phyloP scores from a whole-genome alignment of 2,797 vertebrate species.

The Sylvia borin region DNA sequence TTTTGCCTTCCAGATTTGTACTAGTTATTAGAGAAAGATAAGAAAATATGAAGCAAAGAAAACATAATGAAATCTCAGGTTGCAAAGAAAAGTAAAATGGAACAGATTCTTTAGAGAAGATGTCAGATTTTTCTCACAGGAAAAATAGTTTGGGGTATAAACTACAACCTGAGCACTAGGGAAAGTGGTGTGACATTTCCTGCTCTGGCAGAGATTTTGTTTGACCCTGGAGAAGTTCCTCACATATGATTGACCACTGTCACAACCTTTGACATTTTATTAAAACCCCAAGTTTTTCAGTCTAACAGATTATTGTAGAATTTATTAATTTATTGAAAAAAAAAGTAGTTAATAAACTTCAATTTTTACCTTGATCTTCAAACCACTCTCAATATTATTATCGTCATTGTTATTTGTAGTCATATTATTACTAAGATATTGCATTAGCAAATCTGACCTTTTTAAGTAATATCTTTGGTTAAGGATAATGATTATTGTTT shows the following conservation, averaged over 20 bases:
- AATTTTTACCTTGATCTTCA: neutral
- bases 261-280: neutral
- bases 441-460: neutral
- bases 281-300: neutral
- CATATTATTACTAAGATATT: neutral
- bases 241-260: neutral
- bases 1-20: slow-evolving; percentile 24
- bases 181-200: neutral
- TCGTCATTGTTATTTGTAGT: neutral
- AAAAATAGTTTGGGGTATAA: slow-evolving; percentile 13
- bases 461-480: neutral
- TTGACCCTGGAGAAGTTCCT: neutral
- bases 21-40: slow-evolving; percentile 10
- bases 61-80: slow-evolving; percentile 37
- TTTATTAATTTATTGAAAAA: neutral
- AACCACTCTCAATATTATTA: neutral
- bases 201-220: neutral
- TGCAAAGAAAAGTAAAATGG: slow-evolving; percentile 15
- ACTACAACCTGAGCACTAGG: slow-evolving; percentile 2
- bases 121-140: slow-evolving; percentile 47
- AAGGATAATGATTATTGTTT: neutral
- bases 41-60: slow-evolving; percentile 38
- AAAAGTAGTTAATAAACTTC: neutral
- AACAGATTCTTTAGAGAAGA: slow-evolving; percentile 29
- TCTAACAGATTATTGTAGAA: neutral